Base-by-base conservation (phyloP, 2,888 invertebrate genomes). In the Pycnomerus fuliginosus region DNA sequence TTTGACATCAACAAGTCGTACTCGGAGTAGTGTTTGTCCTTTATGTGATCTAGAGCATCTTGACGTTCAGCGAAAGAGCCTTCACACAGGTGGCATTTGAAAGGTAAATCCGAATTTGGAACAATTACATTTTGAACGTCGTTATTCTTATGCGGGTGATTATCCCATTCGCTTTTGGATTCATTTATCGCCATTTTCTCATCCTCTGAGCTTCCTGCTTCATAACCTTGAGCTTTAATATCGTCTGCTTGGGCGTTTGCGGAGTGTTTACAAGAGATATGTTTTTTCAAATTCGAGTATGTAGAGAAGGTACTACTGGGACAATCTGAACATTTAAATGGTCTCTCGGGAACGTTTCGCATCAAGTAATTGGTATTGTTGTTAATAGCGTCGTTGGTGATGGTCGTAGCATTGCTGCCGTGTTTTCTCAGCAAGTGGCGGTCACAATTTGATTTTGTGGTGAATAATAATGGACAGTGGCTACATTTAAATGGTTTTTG, bases 401-500 rank as follows among this genome's bases (percentile, higher is more conserved):
- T 67, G 17, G 70, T 74, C 22, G 66, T 74, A 52, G 60, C 72
- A 44, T 56, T 72, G 49, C 80, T 79, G 47, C 85, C 85, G 65
- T 95, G 95, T 64, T 95, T 95, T 22, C 95, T 78, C 36, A 92
- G 73, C 44, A 97, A 74, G 69, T 97, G 97, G 7, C 97, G 87
- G 66, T 97, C 97, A 69, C 97, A 92, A 73, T 97, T 97, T 4
- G 95, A 95, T 69, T 97, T 97, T 1, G 96, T 97, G 20, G 96
- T 97, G 70, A 97, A 97, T 1, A 93, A 82, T 4, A 96, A 78
- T 0, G 91, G 89, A 67, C 97, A 97, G 63, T 91, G 87, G 1
- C 90, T 87, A 70, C 97, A 97, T 66, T 94, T 92, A 76, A 88
- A 97, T 0, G 97, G 97, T 66, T 97, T 97, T 67, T 96, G 95